Evolutionary conservation across 2,797 vertebrate species (phyloP), one percentile per base, ranked within the genome.

Genomic region (Taenioides sp.): DNA sequence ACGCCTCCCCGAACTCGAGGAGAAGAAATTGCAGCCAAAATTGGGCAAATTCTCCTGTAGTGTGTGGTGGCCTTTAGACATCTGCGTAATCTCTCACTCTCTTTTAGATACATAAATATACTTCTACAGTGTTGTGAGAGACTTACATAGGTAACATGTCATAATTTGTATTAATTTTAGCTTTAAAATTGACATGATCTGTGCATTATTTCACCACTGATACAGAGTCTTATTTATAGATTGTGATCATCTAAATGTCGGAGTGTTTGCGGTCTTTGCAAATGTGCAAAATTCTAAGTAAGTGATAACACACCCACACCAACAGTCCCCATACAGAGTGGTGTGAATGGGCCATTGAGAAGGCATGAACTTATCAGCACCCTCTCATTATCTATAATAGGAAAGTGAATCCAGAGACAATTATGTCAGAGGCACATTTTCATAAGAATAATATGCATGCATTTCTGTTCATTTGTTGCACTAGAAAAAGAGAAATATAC

Each of bases 371-470:
- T 87, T 92, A 92, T 90, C 89, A 82, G 77, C 87, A 88, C 88
- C 86, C 88, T 88, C 83, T 88, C 80, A 89, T 90, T 91, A 92
- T 91, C 89, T 91, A 92, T 90, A 91, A 88, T 77, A 83, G 64
- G 64, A 11, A 83, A 87, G 82, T 86, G 78, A 78, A 77, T 66
- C 20, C 73, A 75, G 81, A 82, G 80, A 84, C 65, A 76, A 86
- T 88, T 86, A 79, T 69, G 81, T 73, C 75, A 67, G 77, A 40
- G 80, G 78, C 79, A 68, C 73, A 77, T 88, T 89, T 88, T 65
- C 72, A 67, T 49, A 81, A 82, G 84, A 91, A 91, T 87, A 92
- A 91, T 88, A 68, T 63, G 62, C 49, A 65, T 84, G 71, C 80
- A 76, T 75, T 76, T 78, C 80, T 82, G 77, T 87, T 90, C 82